phyloP scores from a whole-genome alignment of 2,113 vertebrate species.

The Oryzias curvinotus region DNA sequence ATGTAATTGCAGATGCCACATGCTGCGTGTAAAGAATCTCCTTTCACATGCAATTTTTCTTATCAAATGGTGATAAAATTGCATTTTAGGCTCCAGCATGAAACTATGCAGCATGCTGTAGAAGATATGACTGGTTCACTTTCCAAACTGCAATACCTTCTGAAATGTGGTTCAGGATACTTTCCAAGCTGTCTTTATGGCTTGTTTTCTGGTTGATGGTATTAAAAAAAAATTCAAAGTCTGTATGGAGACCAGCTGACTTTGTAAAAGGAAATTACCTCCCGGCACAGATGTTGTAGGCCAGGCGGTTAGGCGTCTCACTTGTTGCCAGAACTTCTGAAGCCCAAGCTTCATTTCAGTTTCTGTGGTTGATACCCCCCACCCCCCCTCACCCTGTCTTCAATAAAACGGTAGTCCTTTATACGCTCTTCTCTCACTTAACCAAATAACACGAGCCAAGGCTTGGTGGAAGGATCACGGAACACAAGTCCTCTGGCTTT shows the following conservation, averaged over 20 bases:
- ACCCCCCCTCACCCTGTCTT: conserved; percentile 44
- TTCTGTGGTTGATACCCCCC: conserved; percentile 36
- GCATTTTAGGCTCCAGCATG: conserved; percentile 19
- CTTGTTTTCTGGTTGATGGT: conserved; percentile 47
- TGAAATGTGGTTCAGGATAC: conserved; percentile 19
- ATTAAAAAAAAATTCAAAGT: conserved; percentile 23
- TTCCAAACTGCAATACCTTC: conserved; percentile 23
- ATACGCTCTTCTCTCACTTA: conserved; percentile 64
- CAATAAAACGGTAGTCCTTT: conserved; percentile 71
- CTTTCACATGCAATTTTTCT: conserved; percentile 60
- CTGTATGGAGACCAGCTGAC: conserved; percentile 64
- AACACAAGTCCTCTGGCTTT: conserved; percentile 63
- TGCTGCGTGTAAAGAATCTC: conserved; percentile 63
- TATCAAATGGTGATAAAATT: conserved; percentile 64
- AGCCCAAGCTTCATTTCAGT: conserved; percentile 62
- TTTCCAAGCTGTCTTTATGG: conserved; percentile 36
- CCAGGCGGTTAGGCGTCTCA: conserved; percentile 45
- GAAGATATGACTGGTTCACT: conserved; percentile 21
- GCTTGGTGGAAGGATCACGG: conserved; percentile 55
- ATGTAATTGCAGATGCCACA: conserved; percentile 66
- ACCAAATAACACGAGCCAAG: conserved; percentile 60
- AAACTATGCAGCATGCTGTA: conserved; percentile 35
- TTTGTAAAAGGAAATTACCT: conserved; percentile 63
- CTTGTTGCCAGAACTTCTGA: conserved; percentile 62
- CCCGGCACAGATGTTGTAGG: conserved; percentile 61